Conservation (phyloP, 2,113 vertebrate genomes). For the Phaethornis superciliosus region DNA sequence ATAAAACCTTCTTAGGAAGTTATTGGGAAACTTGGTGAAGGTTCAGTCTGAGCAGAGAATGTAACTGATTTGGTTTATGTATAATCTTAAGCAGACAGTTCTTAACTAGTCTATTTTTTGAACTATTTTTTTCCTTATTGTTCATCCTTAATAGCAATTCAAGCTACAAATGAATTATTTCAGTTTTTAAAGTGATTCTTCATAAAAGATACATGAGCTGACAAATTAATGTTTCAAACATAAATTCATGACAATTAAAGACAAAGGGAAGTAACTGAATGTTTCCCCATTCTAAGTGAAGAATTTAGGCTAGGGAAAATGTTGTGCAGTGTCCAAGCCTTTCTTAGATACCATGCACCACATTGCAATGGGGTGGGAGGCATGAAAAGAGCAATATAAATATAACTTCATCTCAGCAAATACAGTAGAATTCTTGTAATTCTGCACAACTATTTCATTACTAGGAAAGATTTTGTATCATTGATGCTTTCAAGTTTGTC, state of each 20-base stretch:
- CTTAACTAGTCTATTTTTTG: background rate
- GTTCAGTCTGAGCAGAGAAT: conserved; percentile 49
- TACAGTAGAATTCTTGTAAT: background rate
- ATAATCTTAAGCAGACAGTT: conserved; percentile 37
- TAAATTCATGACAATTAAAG: background rate
- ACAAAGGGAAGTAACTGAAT: background rate
- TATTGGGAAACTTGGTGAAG: conserved; percentile 32
- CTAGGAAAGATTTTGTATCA: background rate
- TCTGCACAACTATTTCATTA: background rate
- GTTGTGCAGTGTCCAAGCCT: background rate
- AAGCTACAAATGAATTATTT: conserved; percentile 24
- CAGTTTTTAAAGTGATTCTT: conserved; percentile 4
- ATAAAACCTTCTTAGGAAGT: conserved; percentile 63
- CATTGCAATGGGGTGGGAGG: background rate
- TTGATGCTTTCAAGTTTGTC: background rate
- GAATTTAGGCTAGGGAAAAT: background rate
- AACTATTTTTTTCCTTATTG: background rate
- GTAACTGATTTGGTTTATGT: conserved; percentile 47
- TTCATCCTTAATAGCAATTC: conserved; percentile 17
- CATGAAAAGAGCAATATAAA: background rate
- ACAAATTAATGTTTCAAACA: background rate
- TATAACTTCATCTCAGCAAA: background rate
- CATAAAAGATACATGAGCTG: conserved; percentile 28
- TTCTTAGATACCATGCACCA: background rate
- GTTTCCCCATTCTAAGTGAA: background rate